Evolutionary conservation across 53 echinoderm and acorn worm genomes (phyloP).

Genomic region (Antedon mediterranea): DNA sequence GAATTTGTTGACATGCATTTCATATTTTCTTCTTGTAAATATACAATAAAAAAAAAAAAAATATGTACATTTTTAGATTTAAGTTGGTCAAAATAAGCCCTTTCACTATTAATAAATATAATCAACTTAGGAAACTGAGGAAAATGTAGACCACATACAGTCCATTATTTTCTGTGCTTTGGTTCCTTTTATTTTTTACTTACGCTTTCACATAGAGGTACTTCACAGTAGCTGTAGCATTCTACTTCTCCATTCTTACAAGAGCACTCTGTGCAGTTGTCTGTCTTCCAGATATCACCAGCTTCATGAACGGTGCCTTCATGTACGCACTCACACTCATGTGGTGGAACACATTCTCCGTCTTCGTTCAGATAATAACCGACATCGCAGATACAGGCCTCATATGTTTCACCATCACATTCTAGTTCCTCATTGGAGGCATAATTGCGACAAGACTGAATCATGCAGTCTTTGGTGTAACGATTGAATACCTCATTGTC

Average conservation of each 20-base stretch:
- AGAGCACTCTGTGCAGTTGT: constrained; percentile 34
- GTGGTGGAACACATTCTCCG: constrained; percentile 34
- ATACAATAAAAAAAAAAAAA: too few species aligned
- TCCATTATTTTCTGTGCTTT: not conserved
- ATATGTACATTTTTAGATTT: too few species aligned
- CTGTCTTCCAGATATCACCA: constrained; percentile 34
- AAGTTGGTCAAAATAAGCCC: too few species aligned
- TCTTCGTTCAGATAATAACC: constrained; percentile 43
- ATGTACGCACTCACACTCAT: constrained; percentile 48
- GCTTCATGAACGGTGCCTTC: constrained; percentile 22
- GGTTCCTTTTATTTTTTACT: not conserved
- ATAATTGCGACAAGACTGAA: not conserved
- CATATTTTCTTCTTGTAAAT: too few species aligned
- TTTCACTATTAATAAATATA: too few species aligned
- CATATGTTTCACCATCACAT: constrained; percentile 5
- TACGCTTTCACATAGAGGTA: constrained; percentile 31
- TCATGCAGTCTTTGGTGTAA: constrained; percentile 16
- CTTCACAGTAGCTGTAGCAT: constrained; percentile 36
- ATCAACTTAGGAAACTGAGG: too few species aligned
- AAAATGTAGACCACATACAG: too few species aligned
- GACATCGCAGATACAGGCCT: constrained; percentile 10
- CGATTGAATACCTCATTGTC: constrained; percentile 40
- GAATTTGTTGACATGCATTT: too few species aligned
- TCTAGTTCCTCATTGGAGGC: not conserved
- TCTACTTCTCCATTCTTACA: constrained; percentile 33